Evolutionary conservation across 2,113 vertebrate genomes (phyloP), one percentile per base, ranked within the genome.

Genomic region (Solea senegalensis): DNA sequence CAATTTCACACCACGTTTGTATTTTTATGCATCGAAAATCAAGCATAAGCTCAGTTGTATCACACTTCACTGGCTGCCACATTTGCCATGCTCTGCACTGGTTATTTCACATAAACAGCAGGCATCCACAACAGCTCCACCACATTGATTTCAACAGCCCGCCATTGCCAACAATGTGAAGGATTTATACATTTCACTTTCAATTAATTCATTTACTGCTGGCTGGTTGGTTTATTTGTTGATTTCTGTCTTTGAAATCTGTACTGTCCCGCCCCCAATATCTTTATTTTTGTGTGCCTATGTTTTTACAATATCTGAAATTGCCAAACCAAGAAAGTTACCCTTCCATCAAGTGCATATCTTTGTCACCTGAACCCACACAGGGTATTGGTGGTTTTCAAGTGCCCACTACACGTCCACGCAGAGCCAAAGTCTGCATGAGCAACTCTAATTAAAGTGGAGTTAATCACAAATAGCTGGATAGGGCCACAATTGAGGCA

Each of bases 401-500:
- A 91, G 86, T 83, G 84, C 83, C 83, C 80, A 76, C 78, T 83
- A 80, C 86, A 84, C 67, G 53, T 85, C 87, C 85, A 68, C 50
- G 68, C 83, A 69, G 71, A 88, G 85, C 81, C 78, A 67, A 84
- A 88, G 86, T 87, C 83, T 86, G 84, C 91, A 90, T 86, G 89
- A 91, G 88, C 86, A 86, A 88, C 82, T 91, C 91, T 93, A 93
- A 94, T 93, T 94, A 94, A 92, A 89, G 91, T 84, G 81, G 90
- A 93, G 91, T 94, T 94, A 93, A 94, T 93, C 91, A 92, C 88
- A 91, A 93, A 92, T 92, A 90, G 92, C 91, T 92, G 91, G 87
- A 94, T 90, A 86, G 90, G 91, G 90, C 92, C 90, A 90, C 93
- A 93, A 92, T 90, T 86, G 87, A 93, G 91, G 92, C 93, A 93